These are phyloP conservation scores for Diadophis punctatus DNA, from an alignment of 2,113 vertebrate genomes.

Conservation along the genomic window DNA sequence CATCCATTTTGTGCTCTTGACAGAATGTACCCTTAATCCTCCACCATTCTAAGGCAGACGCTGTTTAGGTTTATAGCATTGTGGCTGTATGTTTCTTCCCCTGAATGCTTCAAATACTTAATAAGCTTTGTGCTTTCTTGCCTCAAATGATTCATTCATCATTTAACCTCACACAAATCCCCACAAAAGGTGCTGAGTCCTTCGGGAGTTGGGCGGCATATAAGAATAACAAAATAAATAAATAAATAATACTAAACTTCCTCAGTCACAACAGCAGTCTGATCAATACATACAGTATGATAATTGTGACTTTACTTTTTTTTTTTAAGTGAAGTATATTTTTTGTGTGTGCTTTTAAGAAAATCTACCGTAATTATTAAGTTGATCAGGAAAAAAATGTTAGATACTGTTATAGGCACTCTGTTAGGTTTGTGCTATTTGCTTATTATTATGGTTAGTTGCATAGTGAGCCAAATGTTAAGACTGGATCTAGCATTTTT, in stretches of 20 bases:
- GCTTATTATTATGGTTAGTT: not conserved
- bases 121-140: slow-evolving; percentile 29
- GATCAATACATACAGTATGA: slow-evolving; percentile 23
- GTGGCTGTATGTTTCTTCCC: slow-evolving; percentile 6
- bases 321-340: not conserved
- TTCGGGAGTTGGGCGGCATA: too few species aligned
- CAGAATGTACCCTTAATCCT: not conserved
- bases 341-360: not conserved
- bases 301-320: slow-evolving; percentile 13
- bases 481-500: not conserved
- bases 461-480: not conserved
- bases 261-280: not conserved
- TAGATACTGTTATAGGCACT: not conserved
- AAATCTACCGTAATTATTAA: not conserved
- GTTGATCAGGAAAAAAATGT: not conserved
- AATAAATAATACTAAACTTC: slow-evolving; percentile 14
- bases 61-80: slow-evolving; percentile 11
- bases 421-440: not conserved
- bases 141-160: not conserved
- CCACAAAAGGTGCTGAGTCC: not conserved
- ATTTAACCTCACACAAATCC: not conserved
- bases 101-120: slow-evolving; percentile 6
- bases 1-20: not conserved
- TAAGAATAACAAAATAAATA: too few species aligned
- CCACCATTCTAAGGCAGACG: too few species aligned